Evolutionary conservation across 2,797 vertebrate genomes (phyloP), one percentile per base, ranked within the genome.

Genomic region (Acipenser oxyrinchus): DNA sequence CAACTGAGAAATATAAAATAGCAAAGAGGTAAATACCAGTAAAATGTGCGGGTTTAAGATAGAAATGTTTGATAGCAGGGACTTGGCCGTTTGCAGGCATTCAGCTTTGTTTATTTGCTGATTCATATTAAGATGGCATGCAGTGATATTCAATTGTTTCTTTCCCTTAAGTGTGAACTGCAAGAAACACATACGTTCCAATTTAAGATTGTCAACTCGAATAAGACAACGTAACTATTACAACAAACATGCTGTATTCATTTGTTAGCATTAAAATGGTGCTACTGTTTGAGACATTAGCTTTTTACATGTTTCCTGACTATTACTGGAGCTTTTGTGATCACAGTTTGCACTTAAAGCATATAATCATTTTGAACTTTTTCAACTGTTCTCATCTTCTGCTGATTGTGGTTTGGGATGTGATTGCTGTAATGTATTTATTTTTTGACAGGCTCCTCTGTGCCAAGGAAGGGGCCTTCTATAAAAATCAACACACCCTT

Each of bases 261-360:
- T 80, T 79, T 73, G 65, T 55, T 9, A 10, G 9, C 52, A 55
- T 55, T 55, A 10, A 2, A 69, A 58, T 73, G n/a, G 52, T 67
- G 73, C 73, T 77, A 70, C 75, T 70, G 70, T 60, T 72, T 68
- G 53, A 69, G 66, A 57, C 65, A 6, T 53, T 57, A 60, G 68
- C 62, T 69, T 66, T 52, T 52, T 70, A 75, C 59, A 75, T 66
- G 51, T 37, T 71, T 73, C 57, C 67, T 66, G 76, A 80, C 71
- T 74, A 74, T 72, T 67, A 63, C 62, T 73, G 62, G 75, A 73
- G 64, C 66, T 69, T 72, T 76, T 57, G 13, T 57, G 77, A 85
- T 79, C 77, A 70, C 23, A 77, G 73, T 70, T 76, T 71, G 79
- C 69, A 65, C 79, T 48, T 76, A 71, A 68, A 74, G 79, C 68